These are phyloP conservation scores for Limnodromus scolopaceus DNA, from an alignment of 2,797 vertebrate species.

Conservation along the genomic window DNA sequence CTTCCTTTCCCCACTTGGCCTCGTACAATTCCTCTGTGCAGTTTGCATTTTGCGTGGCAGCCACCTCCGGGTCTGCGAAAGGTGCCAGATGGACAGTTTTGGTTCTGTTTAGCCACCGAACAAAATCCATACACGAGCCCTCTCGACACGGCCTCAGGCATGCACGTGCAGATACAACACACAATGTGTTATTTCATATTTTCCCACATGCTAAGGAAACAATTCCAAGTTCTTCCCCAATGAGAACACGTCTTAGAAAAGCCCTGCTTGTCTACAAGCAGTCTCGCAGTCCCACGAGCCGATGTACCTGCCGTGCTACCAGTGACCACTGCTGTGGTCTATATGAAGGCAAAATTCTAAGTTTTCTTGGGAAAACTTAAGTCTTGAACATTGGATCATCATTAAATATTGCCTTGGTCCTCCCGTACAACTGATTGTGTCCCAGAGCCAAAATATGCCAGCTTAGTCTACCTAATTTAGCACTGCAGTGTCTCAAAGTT, in stretches of 20 bases:
- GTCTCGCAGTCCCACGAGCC: fast-evolving
- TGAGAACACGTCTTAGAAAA: fast-evolving
- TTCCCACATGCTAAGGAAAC: not conserved
- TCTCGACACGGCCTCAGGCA: not conserved
- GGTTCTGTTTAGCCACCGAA: not conserved
- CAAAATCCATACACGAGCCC: fast-evolving
- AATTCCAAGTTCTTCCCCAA: not conserved
- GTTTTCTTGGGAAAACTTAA: not conserved
- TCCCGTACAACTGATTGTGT: fast-evolving
- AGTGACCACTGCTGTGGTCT: fast-evolving
- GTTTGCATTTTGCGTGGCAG: not conserved
- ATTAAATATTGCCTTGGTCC: not conserved
- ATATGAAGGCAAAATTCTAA: not conserved
- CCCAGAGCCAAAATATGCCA: not conserved
- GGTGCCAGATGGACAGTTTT: not conserved
- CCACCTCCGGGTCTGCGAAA: not conserved
- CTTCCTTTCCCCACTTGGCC: not conserved
- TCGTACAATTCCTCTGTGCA: not conserved
- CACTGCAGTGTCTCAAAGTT: not conserved
- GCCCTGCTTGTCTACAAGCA: not conserved
- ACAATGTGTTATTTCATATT: fast-evolving
- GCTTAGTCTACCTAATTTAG: not conserved
- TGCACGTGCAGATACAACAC: fast-evolving
- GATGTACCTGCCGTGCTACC: not conserved
- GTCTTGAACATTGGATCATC: fast-evolving